Conservation (phyloP, 1,140 invertebrate genomes). For the Hycleus cichorii region DNA sequence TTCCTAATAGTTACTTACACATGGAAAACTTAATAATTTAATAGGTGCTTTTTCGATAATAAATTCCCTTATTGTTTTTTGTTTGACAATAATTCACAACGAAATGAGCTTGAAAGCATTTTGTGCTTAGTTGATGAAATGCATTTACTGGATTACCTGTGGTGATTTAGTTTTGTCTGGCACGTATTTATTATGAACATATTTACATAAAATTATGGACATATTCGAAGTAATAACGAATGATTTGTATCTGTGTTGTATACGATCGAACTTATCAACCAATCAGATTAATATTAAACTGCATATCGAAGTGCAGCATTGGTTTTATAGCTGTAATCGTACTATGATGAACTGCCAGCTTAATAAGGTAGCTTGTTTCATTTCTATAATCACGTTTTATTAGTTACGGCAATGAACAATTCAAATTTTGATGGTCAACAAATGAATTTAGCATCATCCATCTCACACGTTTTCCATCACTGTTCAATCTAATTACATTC, state of each 20-base stretch:
- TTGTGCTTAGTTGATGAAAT: not conserved
- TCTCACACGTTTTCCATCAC: not conserved
- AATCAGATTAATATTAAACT: constrained; percentile 20
- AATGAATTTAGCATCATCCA: constrained; percentile 6
- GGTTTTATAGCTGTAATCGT: constrained; percentile 22
- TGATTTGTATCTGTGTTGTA: constrained; percentile 15
- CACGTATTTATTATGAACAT: constrained; percentile 13
- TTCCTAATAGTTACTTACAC: too few species aligned
- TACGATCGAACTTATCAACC: constrained; percentile 11
- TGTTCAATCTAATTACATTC: too few species aligned
- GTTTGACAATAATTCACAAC: too few species aligned
- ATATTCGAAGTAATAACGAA: constrained; percentile 13
- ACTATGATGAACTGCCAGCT: constrained; percentile 27
- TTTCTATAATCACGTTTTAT: constrained; percentile 21
- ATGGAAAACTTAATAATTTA: too few species aligned
- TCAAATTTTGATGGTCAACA: constrained; percentile 17
- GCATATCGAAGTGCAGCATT: constrained; percentile 15
- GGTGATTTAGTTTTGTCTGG: constrained; percentile 1
- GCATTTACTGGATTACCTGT: not conserved
- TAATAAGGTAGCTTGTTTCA: constrained; percentile 23
- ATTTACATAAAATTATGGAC: constrained; percentile 14
- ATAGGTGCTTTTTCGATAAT: too few species aligned
- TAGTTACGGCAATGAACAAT: constrained; percentile 16
- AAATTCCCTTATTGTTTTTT: too few species aligned
- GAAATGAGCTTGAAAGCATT: not conserved